A percentile compares a stretch with the other conserved stretches of the same genome.
Evolutionary conservation across 2,888 invertebrate species (phyloP).

Genomic region (Disparrhopalites patrizii): DNA sequence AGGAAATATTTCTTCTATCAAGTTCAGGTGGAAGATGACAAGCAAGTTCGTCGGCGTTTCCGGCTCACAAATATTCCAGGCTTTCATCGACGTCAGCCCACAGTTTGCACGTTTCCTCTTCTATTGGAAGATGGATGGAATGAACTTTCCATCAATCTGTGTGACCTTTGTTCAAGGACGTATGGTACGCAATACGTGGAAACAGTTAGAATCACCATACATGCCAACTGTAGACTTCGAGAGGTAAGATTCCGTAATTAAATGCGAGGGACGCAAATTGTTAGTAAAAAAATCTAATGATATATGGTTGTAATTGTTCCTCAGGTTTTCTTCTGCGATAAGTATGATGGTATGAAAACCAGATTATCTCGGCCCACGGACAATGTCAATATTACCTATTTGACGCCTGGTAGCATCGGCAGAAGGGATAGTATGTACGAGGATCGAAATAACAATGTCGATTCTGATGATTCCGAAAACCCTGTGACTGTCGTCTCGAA

Average conservation of each 20-base stretch:
- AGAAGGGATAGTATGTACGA: no score
- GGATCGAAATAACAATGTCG: no score
- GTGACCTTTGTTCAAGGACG: slow-evolving; percentile 32
- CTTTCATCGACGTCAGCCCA: slow-evolving; percentile 12
- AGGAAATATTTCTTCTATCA: slow-evolving; percentile 42
- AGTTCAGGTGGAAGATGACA: slow-evolving; percentile 41
- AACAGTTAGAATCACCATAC: slow-evolving; percentile 36
- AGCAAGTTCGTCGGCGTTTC: slow-evolving; percentile 33
- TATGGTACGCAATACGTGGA: slow-evolving; percentile 39
- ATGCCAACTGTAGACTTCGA: slow-evolving; percentile 43
- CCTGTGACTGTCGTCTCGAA: no score
- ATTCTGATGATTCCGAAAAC: no score
- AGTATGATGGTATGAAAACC: slow-evolving; percentile 5
- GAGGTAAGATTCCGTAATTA: slow-evolving; percentile 31
- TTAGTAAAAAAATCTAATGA: background rate
- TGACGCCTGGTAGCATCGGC: no score
- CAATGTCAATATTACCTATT: background rate
- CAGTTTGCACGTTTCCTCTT: slow-evolving; percentile 38
- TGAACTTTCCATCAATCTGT: slow-evolving; percentile 40
- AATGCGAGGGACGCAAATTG: background rate
- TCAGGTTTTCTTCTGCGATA: slow-evolving; percentile 18
- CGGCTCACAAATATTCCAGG: slow-evolving; percentile 20
- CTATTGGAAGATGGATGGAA: slow-evolving; percentile 45
- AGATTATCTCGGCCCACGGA: background rate
- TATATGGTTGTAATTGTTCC: background rate